These are phyloP conservation scores for Perca schrenkii DNA, from an alignment of 2,113 vertebrate species.

Conservation along the genomic window DNA sequence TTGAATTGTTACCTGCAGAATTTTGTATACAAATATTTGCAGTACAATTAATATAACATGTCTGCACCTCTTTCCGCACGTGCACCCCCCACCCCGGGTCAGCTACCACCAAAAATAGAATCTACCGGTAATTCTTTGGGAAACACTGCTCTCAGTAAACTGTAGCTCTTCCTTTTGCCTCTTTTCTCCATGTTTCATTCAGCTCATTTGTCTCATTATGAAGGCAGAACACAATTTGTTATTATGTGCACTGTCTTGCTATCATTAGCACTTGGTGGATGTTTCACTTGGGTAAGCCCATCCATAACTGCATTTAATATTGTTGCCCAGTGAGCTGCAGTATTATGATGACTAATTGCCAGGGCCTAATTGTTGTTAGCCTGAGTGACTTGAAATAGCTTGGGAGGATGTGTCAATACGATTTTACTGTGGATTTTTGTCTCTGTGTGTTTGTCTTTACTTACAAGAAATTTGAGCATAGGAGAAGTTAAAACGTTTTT, in stretches of 20 bases:
- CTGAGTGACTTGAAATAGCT: slow-evolving; percentile 46
- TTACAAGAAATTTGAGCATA: background rate
- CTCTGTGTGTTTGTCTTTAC: background rate
- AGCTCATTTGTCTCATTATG: slow-evolving; percentile 51
- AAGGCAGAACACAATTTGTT: slow-evolving; percentile 55
- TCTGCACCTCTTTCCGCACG: no score
- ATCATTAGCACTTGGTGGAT: slow-evolving; percentile 58
- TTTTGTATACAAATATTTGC: no score
- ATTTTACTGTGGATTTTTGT: background rate
- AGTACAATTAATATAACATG: no score
- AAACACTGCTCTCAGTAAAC: background rate
- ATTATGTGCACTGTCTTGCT: slow-evolving; percentile 45
- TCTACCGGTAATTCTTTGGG: no score
- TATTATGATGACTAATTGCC: slow-evolving; percentile 67
- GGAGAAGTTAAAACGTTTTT: background rate
- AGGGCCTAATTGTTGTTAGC: slow-evolving; percentile 55
- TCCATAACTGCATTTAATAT: slow-evolving; percentile 65
- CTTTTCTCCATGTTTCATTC: slow-evolving; percentile 34
- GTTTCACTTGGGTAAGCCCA: slow-evolving; percentile 57
- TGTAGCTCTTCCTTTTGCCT: slow-evolving; percentile 1
- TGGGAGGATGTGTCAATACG: slow-evolving; percentile 21
- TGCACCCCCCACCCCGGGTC: no score
- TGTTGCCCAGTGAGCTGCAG: slow-evolving; percentile 49
- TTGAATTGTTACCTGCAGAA: no score
- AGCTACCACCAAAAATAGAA: no score